Evolutionary conservation across 1,140 invertebrate genomes (phyloP), one percentile per base, ranked within the genome.

Genomic region (Meloidogyne exigua): DNA sequence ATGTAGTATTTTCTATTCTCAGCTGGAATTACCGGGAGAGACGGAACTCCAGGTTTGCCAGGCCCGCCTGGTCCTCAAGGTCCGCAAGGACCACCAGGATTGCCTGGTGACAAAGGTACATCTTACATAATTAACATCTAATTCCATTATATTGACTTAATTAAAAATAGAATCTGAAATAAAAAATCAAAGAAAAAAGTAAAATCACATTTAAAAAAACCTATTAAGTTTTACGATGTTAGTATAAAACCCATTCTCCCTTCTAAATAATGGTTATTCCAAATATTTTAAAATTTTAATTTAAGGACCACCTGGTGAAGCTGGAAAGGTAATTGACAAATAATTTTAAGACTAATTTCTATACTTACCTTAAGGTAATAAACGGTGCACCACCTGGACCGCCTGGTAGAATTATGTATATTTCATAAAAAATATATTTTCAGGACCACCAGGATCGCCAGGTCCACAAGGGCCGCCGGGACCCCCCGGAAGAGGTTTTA

Each of bases 381-480:
- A 86, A 86, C 68, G 84, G 86, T 62, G 86, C 85, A 49, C 85
- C 85, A 32, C 85, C 85, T 18, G 85, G 85, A 32, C 86, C 86
- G 11, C 84, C 84, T 39, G 85, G 85, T 63, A 80, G 81, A 36
- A 82, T 7, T n/a, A 57, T 76, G n/a, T 44, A 21, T 36, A n/a
- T 23, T 7, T 63, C 23, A 18, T 75, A 63, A 18, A 65, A 28
- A 74, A 18, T 32, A 32, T 10, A n/a, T 68, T 72, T 18, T 3
- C 32, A 79, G 49, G 36, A 7, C 44, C 68, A 25, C 77, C 69
- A 18, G 81, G 81, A 76, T 81, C 83, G 13, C 83, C 83, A 18
- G 80, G 80, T 36, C 79, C 80, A 25, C 80, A 77, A 39, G 80
- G 80, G 68, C 76, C 68, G 62, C 78, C 76, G 28, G 81, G 81